These are phyloP conservation scores for Papilio polytes DNA, from an alignment of 1,140 invertebrate genomes.

Conservation along the genomic window DNA sequence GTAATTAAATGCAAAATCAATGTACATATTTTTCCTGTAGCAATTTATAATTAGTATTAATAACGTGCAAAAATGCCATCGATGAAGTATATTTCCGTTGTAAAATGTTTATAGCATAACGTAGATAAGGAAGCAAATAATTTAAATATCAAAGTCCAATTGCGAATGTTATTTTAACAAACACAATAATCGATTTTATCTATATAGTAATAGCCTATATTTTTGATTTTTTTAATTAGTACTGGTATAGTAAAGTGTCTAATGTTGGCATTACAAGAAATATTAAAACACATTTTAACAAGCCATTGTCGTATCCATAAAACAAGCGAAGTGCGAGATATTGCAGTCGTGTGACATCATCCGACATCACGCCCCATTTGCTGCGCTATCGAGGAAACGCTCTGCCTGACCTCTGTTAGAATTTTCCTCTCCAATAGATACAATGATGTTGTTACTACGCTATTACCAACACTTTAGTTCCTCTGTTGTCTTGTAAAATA, in stretches of 20 bases:
- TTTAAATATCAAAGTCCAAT: conserved; percentile 34
- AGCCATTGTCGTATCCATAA: background rate
- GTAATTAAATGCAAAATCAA: conserved; percentile 23
- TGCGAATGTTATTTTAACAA: conserved; percentile 13
- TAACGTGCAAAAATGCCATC: conserved; percentile 22
- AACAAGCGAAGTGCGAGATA: conserved; percentile 2
- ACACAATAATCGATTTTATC: conserved; percentile 2
- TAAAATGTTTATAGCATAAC: conserved; percentile 3
- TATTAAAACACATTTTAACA: background rate
- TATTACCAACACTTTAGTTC: background rate
- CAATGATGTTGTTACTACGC: conserved; percentile 38
- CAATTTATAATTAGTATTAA: conserved; percentile 23
- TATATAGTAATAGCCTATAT: background rate
- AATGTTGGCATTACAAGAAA: background rate
- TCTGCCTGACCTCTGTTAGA: conserved; percentile 43
- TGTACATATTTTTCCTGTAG: conserved; percentile 15
- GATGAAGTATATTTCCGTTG: conserved; percentile 28
- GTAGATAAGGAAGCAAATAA: conserved; percentile 29
- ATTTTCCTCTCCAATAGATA: conserved; percentile 46
- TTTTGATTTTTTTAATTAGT: background rate
- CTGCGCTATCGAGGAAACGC: conserved; percentile 51
- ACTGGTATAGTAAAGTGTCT: background rate
- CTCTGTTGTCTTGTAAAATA: background rate
- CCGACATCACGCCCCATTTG: conserved; percentile 39
- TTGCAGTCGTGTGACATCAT: conserved; percentile 30